A percentile compares a stretch with the other conserved stretches of the same genome.
Conservation (phyloP, 2,113 vertebrate genomes). For the Poicephalus gulielmi region DNA sequence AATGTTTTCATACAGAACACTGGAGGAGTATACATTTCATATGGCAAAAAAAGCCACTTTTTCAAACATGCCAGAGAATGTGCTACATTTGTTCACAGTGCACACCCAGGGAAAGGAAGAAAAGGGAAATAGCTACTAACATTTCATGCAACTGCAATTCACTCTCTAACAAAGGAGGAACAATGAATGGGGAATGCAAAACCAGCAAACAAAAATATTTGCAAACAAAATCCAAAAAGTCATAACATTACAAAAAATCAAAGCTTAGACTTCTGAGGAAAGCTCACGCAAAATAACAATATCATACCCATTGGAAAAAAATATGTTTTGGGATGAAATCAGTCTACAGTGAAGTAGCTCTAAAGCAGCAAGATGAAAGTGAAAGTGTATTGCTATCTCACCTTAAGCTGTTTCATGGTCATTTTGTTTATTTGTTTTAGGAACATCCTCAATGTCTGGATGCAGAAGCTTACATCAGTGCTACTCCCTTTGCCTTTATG, state of each 20-base stretch:
- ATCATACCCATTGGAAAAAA: not conserved
- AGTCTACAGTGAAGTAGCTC: not conserved
- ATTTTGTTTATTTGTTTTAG: not conserved
- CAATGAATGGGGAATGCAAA: not conserved
- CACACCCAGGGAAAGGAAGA: not conserved
- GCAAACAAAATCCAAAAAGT: not conserved
- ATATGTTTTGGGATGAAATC: not conserved
- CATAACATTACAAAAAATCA: not conserved
- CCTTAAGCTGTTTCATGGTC: not conserved
- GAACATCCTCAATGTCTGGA: not conserved
- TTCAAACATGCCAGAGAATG: not conserved
- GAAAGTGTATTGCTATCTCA: not conserved
- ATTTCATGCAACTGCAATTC: not conserved
- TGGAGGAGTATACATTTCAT: not conserved
- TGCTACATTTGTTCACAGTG: not conserved
- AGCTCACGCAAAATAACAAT: not conserved
- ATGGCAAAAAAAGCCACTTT: not conserved
- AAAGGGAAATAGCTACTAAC: not conserved
- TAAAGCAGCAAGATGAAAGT: not conserved
- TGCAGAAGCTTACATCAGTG: not conserved
- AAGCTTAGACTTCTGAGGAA: not conserved
- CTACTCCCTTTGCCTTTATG: not conserved
- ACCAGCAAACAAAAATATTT: not conserved
- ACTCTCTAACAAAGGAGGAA: not conserved
- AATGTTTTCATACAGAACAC: not conserved